Evolutionary conservation across 2,797 vertebrate species (phyloP), one percentile per base, ranked within the genome.

Genomic region (Rhincodon typus): DNA sequence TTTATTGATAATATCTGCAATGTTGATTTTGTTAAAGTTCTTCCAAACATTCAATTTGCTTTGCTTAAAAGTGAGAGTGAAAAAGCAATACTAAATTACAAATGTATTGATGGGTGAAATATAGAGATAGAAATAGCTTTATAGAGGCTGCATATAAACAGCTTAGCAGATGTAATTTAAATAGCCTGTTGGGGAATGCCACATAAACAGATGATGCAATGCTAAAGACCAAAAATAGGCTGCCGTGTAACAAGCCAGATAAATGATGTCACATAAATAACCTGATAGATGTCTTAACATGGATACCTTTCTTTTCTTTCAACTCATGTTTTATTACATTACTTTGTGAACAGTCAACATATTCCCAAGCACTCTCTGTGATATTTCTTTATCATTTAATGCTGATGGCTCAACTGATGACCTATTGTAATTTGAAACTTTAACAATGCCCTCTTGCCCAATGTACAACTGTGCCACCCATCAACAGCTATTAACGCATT

Each of bases 151-250:
- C 6, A 25, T 8, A 2, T 84, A 84, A 84, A 23, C 42, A 84
- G 79, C 79, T 84, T 84, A 23, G 38, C 79, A 84, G 79, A 84
- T 84, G 79, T 84, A 42, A 84, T 46, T 84, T 84, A 46, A 84
- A 84, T 21, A 46, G 82, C 82, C 42, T 84, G 42, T 84, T 84
- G 46, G 82, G 42, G 42, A 23, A 84, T 46, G 82, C 21, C 82
- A 46, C 82, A 84, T 46, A 84, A 84, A 84, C 42, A 84, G 0
- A 84, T 84, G 42, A 84, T 84, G 82, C 82, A 46, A 46, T 46
- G 38, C 23, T 84, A 46, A 46, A 0, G 42, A 84, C 38, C 1
- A 6, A 23, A 42, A 38, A 82, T n/a, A 42, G 10, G 17, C 46
- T 46, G 82, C 42, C 82, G 46, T 84, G 82, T 84, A 84, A 84